Base-by-base conservation (phyloP, 2,797 vertebrate species). In the Enteromius treurensis region DNA sequence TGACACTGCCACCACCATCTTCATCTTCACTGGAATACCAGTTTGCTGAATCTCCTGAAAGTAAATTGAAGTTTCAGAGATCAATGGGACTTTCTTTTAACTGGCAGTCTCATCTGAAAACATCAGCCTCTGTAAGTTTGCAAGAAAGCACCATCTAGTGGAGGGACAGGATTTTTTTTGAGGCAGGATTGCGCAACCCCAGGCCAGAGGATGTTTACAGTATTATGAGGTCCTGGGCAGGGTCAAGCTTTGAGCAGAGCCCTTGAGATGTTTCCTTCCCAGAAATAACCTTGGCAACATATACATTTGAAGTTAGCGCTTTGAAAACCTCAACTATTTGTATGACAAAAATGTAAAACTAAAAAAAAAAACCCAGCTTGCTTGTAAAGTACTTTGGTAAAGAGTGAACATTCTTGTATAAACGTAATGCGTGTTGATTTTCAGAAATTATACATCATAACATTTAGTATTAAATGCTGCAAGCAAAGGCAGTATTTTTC, bases 21-120 rank as follows among this genome's bases (percentile, higher is more conserved):
- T 99, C 98, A 45, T 99, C 98, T 0, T 99, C 98, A 14, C 98
- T 99, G 3, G 98, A 99, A 89, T 99, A 99, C 98, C 98, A 99
- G 89, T 97, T 99, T 6, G 96, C 97, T 0, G 97, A 93, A 85
- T 99, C 97, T 11, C 97, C 97, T 98, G 23, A 1, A 84, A 80
- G 70, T 21, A 29, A 23, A 62, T 70, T 10, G 1, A 80, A 37
- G 23, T 51, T 40, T 42, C 23, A 42, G 29, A 60, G 7, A 8
- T 26, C 21, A 40, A 4, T 26, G 21, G 5, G 40, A 49, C 14
- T 45, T 80, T 21, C 17, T 17, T 21, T 51, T 23, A 23, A 26
- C 45, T 32, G 10, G 23, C 29, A 71, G 37, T n/a, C 37, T 55
- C 15, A 67, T 4, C 23, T 58, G 23, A 42, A 34, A 67, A 45